Percentiles rank a stretch among this genome's conserved stretches.
Conservation (phyloP, 2,888 invertebrate species). For the Antitype chi region DNA sequence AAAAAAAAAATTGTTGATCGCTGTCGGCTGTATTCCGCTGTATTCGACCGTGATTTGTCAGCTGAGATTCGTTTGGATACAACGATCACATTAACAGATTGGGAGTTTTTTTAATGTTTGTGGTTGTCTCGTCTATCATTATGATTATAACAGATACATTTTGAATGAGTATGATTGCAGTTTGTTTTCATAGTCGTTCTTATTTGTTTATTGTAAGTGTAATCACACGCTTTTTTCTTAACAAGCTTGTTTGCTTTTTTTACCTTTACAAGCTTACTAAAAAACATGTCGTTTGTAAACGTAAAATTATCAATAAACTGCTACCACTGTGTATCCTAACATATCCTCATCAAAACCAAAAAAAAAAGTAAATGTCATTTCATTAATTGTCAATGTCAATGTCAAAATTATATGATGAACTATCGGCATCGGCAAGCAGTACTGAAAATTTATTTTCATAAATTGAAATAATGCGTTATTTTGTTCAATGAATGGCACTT, state of each 20-base stretch:
- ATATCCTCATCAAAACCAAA: too few relatives aligned
- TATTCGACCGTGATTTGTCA: slow-evolving; percentile 60
- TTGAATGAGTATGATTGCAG: too few relatives aligned
- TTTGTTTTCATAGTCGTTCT: neutral
- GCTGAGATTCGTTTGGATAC: slow-evolving; percentile 58
- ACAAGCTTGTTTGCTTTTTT: too few relatives aligned
- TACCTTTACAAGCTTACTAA: too few relatives aligned
- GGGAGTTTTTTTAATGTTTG: neutral
- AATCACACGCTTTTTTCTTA: too few relatives aligned
- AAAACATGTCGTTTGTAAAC: too few relatives aligned
- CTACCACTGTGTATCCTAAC: slow-evolving; percentile 11
- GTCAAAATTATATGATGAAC: neutral
- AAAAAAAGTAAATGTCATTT: neutral
- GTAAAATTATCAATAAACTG: slow-evolving; percentile 4
- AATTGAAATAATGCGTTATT: neutral
- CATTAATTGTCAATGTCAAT: neutral
- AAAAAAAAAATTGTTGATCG: slow-evolving; percentile 70
- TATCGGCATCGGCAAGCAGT: too few relatives aligned
- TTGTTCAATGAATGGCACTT: neutral
- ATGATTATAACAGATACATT: neutral
- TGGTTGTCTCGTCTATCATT: too few relatives aligned
- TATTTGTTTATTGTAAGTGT: neutral
- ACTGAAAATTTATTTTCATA: too few relatives aligned
- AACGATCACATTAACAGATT: neutral
- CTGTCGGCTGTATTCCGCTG: too few relatives aligned